phyloP scores from a whole-genome alignment of 2,797 vertebrate genomes.

The Sebastes reedi region DNA sequence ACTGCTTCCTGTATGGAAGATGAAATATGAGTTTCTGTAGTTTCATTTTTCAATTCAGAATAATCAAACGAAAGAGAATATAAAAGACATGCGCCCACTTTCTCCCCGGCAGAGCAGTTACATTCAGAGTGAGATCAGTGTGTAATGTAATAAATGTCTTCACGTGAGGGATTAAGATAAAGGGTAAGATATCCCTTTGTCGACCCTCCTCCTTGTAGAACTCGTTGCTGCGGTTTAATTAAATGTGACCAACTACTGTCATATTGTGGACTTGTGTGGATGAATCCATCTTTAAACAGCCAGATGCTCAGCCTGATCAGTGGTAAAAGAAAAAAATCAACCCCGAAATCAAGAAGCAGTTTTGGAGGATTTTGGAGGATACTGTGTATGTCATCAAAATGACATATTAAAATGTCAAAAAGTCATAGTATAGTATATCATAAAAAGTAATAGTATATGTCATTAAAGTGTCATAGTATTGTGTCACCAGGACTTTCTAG shows the following conservation, averaged over 20 bases:
- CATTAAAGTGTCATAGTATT: too few species aligned
- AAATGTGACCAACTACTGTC: constrained; percentile 4
- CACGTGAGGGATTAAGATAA: neutral
- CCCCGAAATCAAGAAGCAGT: neutral
- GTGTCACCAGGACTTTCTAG: too few species aligned
- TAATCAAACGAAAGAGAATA: constrained; percentile 7
- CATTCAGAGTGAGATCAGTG: neutral
- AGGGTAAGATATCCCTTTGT: constrained; percentile 1
- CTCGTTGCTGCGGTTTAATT: constrained; percentile 9
- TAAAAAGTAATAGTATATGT: neutral
- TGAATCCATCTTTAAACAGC: constrained; percentile 20
- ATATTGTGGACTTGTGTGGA: neutral
- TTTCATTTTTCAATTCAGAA: neutral
- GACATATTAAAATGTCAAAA: neutral
- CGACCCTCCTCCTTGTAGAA: neutral
- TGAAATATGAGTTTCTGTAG: neutral
- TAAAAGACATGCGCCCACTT: neutral
- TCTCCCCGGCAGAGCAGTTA: constrained; percentile 8
- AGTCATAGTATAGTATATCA: neutral
- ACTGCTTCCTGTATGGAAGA: neutral
- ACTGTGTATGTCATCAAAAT: neutral
- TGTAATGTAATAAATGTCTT: neutral
- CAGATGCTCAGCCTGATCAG: neutral
- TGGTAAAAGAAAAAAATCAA: neutral
- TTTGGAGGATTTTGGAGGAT: neutral